These are phyloP conservation scores for Nilaparvata lugens DNA, from an alignment of 1,140 invertebrate genomes.

Conservation along the genomic window DNA sequence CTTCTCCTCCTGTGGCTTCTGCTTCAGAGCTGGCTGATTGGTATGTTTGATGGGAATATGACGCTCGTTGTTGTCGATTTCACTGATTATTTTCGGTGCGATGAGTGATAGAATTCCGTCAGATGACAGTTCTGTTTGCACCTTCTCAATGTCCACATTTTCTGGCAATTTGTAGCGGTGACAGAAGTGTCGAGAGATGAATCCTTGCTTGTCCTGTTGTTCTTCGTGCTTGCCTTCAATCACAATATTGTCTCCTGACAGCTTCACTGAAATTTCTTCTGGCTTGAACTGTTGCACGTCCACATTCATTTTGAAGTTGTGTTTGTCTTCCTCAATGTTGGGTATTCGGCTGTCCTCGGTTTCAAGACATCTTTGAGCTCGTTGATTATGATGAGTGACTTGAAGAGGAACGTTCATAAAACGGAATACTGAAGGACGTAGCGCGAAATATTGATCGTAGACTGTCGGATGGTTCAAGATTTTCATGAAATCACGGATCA, in stretches of 20 bases:
- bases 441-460: too few relatives aligned
- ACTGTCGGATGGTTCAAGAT: too few relatives aligned
- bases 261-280: conserved; percentile 69
- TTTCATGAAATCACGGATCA: too few relatives aligned
- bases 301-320: conserved; percentile 42
- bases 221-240: conserved; percentile 62
- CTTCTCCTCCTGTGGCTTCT: conserved; percentile 1
- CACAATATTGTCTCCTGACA: conserved; percentile 50
- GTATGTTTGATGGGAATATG: conserved; percentile 16
- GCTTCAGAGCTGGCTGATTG: conserved; percentile 18
- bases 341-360: conserved; percentile 17
- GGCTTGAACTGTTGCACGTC: conserved; percentile 72
- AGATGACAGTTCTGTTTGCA: conserved; percentile 49
- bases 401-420: too few relatives aligned
- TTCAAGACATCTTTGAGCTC: neutral
- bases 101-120: conserved; percentile 52
- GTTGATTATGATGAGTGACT: too few relatives aligned
- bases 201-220: conserved; percentile 50
- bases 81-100: conserved; percentile 40
- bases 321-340: conserved; percentile 15
- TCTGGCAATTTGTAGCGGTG: conserved; percentile 52
- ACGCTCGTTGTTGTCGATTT: neutral
- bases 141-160: conserved; percentile 46
- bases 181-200: conserved; percentile 49
- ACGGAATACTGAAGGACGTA: too few relatives aligned